phyloP scores from a whole-genome alignment of 2,797 vertebrate genomes.

The Anabas testudineus region DNA sequence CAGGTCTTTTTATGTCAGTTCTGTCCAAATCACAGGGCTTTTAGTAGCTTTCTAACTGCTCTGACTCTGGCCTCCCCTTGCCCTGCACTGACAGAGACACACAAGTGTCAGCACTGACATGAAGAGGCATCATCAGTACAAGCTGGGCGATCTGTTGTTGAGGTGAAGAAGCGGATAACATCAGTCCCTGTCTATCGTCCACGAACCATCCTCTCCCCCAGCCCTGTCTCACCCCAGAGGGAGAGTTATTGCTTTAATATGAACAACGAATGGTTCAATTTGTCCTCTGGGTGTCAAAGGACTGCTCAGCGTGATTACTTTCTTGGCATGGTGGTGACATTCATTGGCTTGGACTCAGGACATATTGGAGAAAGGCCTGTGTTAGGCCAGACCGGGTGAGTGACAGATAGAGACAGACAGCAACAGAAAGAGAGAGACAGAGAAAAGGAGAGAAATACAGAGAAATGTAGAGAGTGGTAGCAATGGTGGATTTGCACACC shows the following conservation, averaged over 20 bases:
- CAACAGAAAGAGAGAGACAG: constrained; percentile 25
- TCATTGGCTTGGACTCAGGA: constrained; percentile 74
- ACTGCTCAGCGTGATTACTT: constrained; percentile 78
- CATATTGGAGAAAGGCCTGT: constrained; percentile 67
- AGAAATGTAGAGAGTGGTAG: constrained; percentile 31
- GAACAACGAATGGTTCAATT: constrained; percentile 78
- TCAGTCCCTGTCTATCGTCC: constrained; percentile 48
- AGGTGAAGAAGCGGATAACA: constrained; percentile 68
- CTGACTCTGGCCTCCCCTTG: constrained; percentile 4
- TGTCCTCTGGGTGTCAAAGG: constrained; percentile 74
- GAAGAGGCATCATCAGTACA: constrained; percentile 59
- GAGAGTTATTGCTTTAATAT: constrained; percentile 85
- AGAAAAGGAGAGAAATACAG: constrained; percentile 26
- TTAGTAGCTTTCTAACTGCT: constrained; percentile 43
- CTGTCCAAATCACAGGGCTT: constrained; percentile 33
- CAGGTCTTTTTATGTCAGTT: constrained; percentile 6
- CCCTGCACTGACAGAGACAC: constrained; percentile 35
- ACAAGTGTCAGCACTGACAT: constrained; percentile 49
- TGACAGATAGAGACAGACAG: constrained; percentile 49
- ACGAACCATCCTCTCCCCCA: constrained; percentile 21
- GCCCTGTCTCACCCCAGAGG: constrained; percentile 44
- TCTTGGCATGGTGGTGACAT: constrained; percentile 69
- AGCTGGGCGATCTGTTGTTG: constrained; percentile 59
- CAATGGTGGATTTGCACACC: constrained; percentile 49
- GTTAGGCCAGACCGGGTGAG: constrained; percentile 37